Conservation (phyloP, 2,888 invertebrate species). For the Nebria brevicollis region DNA sequence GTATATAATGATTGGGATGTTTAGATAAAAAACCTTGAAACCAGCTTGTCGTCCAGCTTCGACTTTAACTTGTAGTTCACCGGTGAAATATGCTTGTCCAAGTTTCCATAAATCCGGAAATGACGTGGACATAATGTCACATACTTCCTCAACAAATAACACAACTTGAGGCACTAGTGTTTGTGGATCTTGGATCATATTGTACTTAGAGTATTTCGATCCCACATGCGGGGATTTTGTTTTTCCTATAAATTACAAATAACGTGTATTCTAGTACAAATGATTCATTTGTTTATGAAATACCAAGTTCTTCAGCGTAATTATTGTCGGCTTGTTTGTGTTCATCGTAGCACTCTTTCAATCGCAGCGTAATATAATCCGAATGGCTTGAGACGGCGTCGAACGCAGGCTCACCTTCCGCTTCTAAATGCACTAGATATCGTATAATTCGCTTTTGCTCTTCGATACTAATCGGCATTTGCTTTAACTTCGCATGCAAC, state of each 20-base stretch:
- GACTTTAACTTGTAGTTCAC: conserved; percentile 81
- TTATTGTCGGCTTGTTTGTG: conserved; percentile 66
- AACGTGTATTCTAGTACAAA: background rate
- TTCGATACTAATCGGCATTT: conserved; percentile 91
- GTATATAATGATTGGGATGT: no score
- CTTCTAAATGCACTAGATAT: conserved; percentile 80
- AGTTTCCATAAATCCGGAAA: conserved; percentile 96
- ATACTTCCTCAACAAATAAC: conserved; percentile 82
- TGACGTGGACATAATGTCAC: conserved; percentile 77
- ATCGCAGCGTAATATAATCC: conserved; percentile 76
- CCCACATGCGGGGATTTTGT: conserved; percentile 53
- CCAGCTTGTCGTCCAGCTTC: conserved; percentile 77
- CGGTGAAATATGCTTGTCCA: conserved; percentile 93
- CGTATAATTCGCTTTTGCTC: conserved; percentile 95
- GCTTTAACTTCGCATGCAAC: conserved; percentile 83
- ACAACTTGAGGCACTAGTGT: conserved; percentile 73
- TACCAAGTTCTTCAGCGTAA: conserved; percentile 53
- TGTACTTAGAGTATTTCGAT: conserved; percentile 59
- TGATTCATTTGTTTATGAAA: background rate
- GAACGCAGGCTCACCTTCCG: conserved; percentile 94
- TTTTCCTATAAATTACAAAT: conserved; percentile 52
- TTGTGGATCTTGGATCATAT: conserved; percentile 55
- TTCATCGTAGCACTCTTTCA: conserved; percentile 74
- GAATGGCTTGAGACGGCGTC: conserved; percentile 88
- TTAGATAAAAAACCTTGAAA: conserved; percentile 70